Evolutionary conservation across 2,797 vertebrate genomes (phyloP).

Genomic region (Falco cherrug): DNA sequence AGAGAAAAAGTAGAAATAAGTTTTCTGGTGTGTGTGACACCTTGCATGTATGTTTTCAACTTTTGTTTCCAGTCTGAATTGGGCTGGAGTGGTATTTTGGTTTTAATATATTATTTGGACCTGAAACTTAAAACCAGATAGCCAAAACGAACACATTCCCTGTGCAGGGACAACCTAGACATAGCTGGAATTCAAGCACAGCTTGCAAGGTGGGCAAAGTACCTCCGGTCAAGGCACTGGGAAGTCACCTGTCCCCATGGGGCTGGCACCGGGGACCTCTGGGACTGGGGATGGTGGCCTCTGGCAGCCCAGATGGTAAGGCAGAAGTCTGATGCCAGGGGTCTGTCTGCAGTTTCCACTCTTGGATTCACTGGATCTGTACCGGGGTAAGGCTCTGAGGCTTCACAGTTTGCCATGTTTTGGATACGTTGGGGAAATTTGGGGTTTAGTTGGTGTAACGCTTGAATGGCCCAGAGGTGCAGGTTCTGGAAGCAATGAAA

Average conservation of each 20-base stretch:
- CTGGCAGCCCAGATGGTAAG: neutral
- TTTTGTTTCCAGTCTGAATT: neutral
- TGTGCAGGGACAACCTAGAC: neutral
- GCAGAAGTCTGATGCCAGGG: neutral
- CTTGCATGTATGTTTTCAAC: neutral
- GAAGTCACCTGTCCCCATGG: neutral
- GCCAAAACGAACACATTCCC: neutral
- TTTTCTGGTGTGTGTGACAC: neutral
- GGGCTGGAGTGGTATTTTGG: neutral
- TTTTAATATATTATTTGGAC: neutral
- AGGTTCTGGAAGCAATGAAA: neutral
- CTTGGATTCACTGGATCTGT: neutral
- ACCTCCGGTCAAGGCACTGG: accelerated
- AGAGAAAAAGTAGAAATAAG: neutral
- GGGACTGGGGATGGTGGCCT: neutral
- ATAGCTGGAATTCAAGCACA: neutral
- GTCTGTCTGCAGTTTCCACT: neutral
- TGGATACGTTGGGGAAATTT: neutral
- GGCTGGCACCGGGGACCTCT: neutral
- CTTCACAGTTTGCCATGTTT: neutral
- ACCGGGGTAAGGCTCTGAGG: neutral
- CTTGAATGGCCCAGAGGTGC: neutral
- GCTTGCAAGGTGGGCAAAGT: neutral
- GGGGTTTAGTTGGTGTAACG: neutral
- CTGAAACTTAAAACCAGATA: neutral